phyloP scores from a whole-genome alignment of 2,113 vertebrate species.

The Tichodroma muraria region DNA sequence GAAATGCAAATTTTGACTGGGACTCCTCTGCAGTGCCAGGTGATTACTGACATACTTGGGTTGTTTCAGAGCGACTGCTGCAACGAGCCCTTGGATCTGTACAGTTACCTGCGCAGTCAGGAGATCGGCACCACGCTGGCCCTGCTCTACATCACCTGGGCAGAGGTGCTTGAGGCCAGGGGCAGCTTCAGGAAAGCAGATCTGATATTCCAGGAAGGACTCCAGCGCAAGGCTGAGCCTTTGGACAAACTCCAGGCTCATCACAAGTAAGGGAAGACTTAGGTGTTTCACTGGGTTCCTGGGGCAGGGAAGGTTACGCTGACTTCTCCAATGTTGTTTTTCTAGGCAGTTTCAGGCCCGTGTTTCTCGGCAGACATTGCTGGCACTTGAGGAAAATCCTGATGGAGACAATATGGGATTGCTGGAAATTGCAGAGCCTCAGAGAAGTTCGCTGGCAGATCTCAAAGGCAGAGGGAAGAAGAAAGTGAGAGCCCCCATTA shows the following conservation, averaged over 20 bases:
- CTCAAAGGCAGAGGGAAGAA: conserved; percentile 89
- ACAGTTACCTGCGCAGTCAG: conserved; percentile 86
- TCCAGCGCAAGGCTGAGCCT: conserved; percentile 82
- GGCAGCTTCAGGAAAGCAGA: conserved; percentile 88
- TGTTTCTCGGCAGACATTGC: conserved; percentile 83
- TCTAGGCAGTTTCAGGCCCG: conserved; percentile 89
- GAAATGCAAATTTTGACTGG: not conserved
- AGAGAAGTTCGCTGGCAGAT: conserved; percentile 80
- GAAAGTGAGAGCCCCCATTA: conserved; percentile 79
- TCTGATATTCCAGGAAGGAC: conserved; percentile 83
- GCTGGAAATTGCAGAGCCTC: conserved; percentile 58
- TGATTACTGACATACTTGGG: not conserved
- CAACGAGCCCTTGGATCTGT: conserved; percentile 86
- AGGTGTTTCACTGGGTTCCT: not conserved
- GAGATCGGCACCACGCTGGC: conserved; percentile 82
- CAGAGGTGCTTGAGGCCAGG: conserved; percentile 86
- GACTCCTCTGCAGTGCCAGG: not conserved
- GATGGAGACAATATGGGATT: conserved; percentile 24
- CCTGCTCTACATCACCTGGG: conserved; percentile 90
- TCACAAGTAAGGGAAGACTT: conserved; percentile 77
- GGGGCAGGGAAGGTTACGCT: not conserved
- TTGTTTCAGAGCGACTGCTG: conserved; percentile 76
- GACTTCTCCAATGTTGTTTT: not conserved
- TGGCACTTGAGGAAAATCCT: conserved; percentile 66
- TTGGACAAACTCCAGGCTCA: conserved; percentile 83